Percentiles rank a stretch among this genome's conserved stretches.
Conservation (phyloP, 1,140 invertebrate species). For the Zophobas atratus region DNA sequence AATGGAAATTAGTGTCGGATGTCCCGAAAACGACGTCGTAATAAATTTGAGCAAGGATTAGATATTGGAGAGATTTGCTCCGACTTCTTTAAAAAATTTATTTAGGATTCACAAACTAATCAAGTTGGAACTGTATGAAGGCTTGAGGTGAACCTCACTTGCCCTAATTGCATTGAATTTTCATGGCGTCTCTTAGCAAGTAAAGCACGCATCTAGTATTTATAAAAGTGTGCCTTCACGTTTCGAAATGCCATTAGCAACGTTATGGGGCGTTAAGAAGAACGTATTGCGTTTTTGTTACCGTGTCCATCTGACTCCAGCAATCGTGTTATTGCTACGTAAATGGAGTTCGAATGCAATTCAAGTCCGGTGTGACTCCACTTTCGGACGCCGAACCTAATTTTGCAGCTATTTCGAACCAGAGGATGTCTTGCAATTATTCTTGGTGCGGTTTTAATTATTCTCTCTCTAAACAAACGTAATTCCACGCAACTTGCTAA, state of each 20-base stretch:
- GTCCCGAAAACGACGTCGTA: conserved; percentile 4
- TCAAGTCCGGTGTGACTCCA: conserved; percentile 48
- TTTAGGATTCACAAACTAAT: conserved; percentile 34
- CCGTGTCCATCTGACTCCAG: conserved; percentile 45
- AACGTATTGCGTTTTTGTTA: conserved; percentile 52
- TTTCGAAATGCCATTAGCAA: conserved; percentile 52
- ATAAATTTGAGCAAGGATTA: conserved; percentile 9
- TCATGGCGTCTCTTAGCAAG: conserved; percentile 53
- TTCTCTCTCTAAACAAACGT: conserved; percentile 41
- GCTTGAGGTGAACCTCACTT: conserved; percentile 50
- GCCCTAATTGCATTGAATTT: conserved; percentile 58
- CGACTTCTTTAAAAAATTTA: conserved; percentile 35
- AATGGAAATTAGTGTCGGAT: conserved; percentile 11
- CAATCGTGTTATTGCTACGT: conserved; percentile 48
- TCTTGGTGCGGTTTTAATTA: conserved; percentile 44
- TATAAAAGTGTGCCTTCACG: conserved; percentile 54
- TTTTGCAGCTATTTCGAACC: conserved; percentile 35
- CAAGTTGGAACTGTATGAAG: conserved; percentile 41
- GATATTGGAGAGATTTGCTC: conserved; percentile 9
- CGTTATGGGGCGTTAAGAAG: conserved; percentile 53
- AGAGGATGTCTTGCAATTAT: conserved; percentile 41
- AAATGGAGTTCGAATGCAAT: conserved; percentile 53
- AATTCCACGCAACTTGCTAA: conserved; percentile 42
- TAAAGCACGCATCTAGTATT: conserved; percentile 55
- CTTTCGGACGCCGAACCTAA: conserved; percentile 42